phyloP scores from a whole-genome alignment of 2,113 vertebrate genomes.

The Ploceus nigricollis region DNA sequence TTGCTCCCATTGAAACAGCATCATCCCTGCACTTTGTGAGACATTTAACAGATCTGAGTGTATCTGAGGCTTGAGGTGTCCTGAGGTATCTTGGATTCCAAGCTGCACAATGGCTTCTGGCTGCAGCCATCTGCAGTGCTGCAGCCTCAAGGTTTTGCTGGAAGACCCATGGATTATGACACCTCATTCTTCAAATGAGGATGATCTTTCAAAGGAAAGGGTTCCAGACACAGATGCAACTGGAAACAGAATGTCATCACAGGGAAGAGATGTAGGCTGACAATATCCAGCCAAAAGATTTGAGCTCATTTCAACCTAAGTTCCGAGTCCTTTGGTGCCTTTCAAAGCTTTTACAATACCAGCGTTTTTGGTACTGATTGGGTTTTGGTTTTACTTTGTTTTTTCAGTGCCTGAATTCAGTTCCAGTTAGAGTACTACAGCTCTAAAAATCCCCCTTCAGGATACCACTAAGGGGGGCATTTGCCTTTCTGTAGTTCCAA shows the following conservation, averaged over 20 bases:
- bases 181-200: neutral
- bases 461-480: neutral
- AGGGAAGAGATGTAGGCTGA: neutral
- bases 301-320: neutral
- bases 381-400: neutral
- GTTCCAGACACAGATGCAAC: neutral
- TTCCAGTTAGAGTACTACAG: neutral
- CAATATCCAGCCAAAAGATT: neutral
- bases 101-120: neutral
- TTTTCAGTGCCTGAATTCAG: neutral
- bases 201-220: slow-evolving; percentile 34
- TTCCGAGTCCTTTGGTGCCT: neutral
- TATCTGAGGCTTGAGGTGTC: neutral
- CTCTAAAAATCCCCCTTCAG: neutral
- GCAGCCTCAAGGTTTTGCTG: neutral
- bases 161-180: neutral
- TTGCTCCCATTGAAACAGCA: neutral
- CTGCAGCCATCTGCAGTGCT: neutral
- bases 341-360: neutral
- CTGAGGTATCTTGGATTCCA: neutral
- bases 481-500: neutral
- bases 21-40: neutral
- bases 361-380: neutral
- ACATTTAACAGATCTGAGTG: neutral
- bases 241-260: neutral